A percentile compares a stretch with the other conserved stretches of the same genome.
phyloP scores from a whole-genome alignment of 2,797 vertebrate species.

The Eulemur coronatus region DNA sequence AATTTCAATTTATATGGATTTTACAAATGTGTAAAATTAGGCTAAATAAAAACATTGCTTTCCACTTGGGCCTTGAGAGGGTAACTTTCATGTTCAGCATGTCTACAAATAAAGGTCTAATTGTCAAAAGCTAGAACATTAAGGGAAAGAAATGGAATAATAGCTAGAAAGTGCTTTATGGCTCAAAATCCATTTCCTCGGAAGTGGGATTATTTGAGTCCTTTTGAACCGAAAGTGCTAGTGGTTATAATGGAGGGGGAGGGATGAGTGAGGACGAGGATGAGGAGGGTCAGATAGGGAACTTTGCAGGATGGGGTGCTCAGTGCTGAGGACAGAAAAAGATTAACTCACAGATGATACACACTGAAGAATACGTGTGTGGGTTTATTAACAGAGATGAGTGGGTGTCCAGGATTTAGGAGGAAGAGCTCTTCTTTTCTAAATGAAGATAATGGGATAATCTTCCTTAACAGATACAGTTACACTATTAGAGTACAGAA shows the following conservation, averaged over 20 bases:
- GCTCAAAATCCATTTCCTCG: neutral
- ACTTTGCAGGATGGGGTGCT: accelerated
- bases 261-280: neutral
- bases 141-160: neutral
- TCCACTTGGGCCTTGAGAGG: neutral
- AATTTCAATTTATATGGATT: neutral
- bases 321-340: neutral
- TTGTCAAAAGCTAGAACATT: neutral
- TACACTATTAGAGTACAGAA: neutral
- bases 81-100: neutral
- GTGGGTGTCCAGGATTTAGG: neutral
- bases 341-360: neutral
- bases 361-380: accelerated
- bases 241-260: no score
- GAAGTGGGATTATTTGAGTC: neutral
- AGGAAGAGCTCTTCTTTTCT: neutral
- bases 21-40: neutral
- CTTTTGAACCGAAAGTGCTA: neutral
- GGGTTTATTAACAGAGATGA: neutral
- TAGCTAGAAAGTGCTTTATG: neutral
- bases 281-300: neutral
- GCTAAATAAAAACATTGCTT: neutral
- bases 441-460: neutral
- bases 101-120: neutral
- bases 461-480: neutral